Conservation (phyloP, 2,888 invertebrate genomes). For the Phytoseiulus persimilis region DNA sequence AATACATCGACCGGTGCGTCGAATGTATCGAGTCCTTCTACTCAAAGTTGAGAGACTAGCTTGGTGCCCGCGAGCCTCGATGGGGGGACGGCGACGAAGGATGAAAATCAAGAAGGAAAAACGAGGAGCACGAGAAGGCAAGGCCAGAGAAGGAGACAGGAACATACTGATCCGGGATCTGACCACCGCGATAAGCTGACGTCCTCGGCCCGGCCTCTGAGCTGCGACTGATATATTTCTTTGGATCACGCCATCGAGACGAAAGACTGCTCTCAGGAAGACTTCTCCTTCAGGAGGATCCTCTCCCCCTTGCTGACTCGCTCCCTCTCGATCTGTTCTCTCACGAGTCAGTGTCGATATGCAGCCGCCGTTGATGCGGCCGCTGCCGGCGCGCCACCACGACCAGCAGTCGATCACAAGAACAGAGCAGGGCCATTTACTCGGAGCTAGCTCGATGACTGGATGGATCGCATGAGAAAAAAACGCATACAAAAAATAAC, state of each 20-base stretch:
- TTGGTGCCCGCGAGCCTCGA: background rate
- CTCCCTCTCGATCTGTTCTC: background rate
- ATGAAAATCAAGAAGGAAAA: background rate
- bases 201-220: conserved; percentile 27
- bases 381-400: background rate
- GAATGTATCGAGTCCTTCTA: background rate
- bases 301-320: background rate
- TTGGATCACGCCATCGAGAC: conserved; percentile 36
- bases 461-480: background rate
- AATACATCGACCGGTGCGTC: background rate
- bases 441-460: background rate
- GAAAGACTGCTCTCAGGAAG: background rate
- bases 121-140: background rate
- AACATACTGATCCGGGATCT: conserved; percentile 9
- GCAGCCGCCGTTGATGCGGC: background rate
- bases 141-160: background rate
- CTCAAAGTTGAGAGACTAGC: background rate
- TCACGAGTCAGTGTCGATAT: background rate
- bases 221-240: conserved; percentile 36
- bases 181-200: conserved; percentile 37
- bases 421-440: background rate
- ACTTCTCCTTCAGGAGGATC: too few species aligned
- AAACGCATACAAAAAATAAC: background rate
- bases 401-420: background rate
- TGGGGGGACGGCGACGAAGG: background rate